Evolutionary conservation across 1,140 invertebrate species (phyloP).

Genomic region (Trachymyrmex septentrionalis): DNA sequence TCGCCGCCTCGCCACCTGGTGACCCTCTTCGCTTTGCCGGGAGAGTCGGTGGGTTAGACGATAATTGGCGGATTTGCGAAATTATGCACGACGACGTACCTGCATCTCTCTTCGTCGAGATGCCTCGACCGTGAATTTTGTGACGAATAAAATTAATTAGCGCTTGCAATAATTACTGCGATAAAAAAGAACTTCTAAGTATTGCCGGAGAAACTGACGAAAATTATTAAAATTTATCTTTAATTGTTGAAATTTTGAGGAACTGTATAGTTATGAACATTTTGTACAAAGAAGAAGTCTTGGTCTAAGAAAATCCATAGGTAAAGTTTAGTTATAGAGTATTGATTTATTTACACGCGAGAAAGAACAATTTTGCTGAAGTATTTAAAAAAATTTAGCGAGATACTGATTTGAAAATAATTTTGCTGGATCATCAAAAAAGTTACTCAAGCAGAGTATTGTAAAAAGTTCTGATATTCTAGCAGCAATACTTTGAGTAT

Average conservation of each 20-base stretch:
- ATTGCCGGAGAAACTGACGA: background rate
- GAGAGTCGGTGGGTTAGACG: conserved; percentile 16
- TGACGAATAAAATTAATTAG: conserved; percentile 41
- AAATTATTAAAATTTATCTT: conserved; percentile 2
- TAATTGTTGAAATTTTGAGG: background rate
- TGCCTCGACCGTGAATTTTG: background rate
- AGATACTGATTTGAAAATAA: no score
- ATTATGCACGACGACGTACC: conserved; percentile 29
- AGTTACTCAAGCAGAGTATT: no score
- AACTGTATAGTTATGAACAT: no score
- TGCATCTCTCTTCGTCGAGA: conserved; percentile 2
- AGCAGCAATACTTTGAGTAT: no score
- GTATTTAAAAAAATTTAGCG: no score
- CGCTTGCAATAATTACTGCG: background rate
- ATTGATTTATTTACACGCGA: no score
- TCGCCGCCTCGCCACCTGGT: conserved; percentile 49
- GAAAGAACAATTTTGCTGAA: no score
- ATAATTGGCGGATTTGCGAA: conserved; percentile 55
- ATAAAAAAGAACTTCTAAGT: background rate
- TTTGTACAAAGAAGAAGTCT: no score
- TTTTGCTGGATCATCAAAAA: no score
- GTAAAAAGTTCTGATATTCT: no score
- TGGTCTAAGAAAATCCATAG: no score
- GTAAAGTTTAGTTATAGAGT: no score
- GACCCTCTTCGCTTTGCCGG: conserved; percentile 25